Evolutionary conservation across 2,888 invertebrate genomes (phyloP), one percentile per base, ranked within the genome.

Genomic region (Drosophila fulvimacula): DNA sequence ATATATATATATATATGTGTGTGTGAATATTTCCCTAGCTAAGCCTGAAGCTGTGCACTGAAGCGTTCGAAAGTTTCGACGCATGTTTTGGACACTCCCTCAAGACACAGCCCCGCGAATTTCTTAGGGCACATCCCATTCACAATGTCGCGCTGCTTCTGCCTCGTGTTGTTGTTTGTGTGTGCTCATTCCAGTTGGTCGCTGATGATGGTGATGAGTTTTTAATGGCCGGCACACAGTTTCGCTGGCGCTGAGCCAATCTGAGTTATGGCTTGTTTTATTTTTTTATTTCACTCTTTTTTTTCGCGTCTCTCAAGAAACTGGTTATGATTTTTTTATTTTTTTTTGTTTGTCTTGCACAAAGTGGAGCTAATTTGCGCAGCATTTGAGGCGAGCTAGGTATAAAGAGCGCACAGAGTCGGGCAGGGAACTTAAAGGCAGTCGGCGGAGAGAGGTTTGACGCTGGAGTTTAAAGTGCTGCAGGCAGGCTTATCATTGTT

Each of bases 1-100:
- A 41, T 56, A 57, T 30, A 24, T 11, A 30, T n/a, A 41, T 9
- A 48, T 15, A 11, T 6, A 30, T 11, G 4, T 24, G n/a, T 46
- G 27, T 46, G n/a, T 6, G 3, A 27, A 27, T 48, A 19, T 17
- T 30, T 32, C 13, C 5, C 17, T 44, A 52, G n/a, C 24, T 41
- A 64, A 76, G 65, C 65, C 66, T 62, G 61, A 79, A 48, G 51
- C 60, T 81, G 86, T 69, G 76, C 82, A 84, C 65, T 76, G 66
- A 77, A 70, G 79, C 89, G 62, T 64, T 59, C 53, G 24, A 62
- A 82, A 79, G 65, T 76, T 74, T 67, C 69, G 65, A 77, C 81
- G 65, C 65, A 74, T 69, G 73, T 71, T 73, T 85, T 82, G 86
- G 82, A 83, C 88, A 83, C 82, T 83, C 82, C 88, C 82, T 82